Evolutionary conservation across 2,888 invertebrate genomes (phyloP).

Genomic region (Spisula solida): DNA sequence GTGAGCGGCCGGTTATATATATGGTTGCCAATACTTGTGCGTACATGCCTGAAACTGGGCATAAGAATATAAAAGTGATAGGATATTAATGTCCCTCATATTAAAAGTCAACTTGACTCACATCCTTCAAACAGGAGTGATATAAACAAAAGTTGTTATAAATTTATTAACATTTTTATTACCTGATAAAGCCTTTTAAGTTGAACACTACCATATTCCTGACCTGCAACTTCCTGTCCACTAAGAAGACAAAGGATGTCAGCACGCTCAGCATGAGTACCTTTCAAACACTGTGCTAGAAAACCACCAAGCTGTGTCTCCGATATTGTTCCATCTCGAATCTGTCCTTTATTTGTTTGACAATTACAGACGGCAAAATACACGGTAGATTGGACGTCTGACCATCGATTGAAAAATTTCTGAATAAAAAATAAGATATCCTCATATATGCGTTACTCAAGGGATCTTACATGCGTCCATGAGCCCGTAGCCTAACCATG

Average conservation of each 20-base stretch:
- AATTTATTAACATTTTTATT: background rate
- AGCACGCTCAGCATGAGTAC: constrained; percentile 60
- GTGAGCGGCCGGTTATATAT: too few species aligned
- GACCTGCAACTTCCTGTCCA: constrained; percentile 22
- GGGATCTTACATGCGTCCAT: too few species aligned
- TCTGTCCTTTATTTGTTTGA: constrained; percentile 43
- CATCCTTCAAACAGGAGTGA: too few species aligned
- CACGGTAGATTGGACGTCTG: constrained; percentile 37
- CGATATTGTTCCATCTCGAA: constrained; percentile 50
- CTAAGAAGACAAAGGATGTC: constrained; percentile 60
- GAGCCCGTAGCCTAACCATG: too few species aligned
- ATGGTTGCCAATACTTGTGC: too few species aligned
- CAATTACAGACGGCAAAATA: constrained; percentile 61
- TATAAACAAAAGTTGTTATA: too few species aligned
- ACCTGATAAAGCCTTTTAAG: constrained; percentile 53
- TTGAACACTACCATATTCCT: constrained; percentile 40
- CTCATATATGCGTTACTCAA: too few species aligned
- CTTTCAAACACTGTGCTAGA: constrained; percentile 61
- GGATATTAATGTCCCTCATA: background rate
- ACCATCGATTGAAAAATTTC: constrained; percentile 62
- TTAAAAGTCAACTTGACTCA: background rate
- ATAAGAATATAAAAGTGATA: too few species aligned
- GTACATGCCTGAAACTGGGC: too few species aligned
- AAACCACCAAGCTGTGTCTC: constrained; percentile 64
- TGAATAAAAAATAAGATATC: constrained; percentile 43